Conservation (phyloP, 2,888 invertebrate species). For the Amphipyra tragopoginis region DNA sequence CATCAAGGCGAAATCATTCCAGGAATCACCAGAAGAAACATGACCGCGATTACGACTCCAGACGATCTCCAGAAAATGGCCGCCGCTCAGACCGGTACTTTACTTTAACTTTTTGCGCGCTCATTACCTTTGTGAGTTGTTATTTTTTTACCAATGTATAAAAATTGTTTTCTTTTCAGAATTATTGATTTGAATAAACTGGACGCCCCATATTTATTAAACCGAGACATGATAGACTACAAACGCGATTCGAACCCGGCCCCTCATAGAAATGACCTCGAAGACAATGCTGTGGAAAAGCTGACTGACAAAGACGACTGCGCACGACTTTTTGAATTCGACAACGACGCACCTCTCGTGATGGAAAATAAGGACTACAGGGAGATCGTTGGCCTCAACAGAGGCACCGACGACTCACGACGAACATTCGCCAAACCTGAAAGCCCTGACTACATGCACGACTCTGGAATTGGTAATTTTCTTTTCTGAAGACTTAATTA, state of each 20-base stretch:
- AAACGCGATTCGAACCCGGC: conserved; percentile 76
- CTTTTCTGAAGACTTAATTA: background rate
- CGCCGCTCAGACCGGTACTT: conserved; percentile 84
- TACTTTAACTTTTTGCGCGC: background rate
- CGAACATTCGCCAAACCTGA: conserved; percentile 87
- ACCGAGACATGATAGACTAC: conserved; percentile 80
- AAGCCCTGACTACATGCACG: conserved; percentile 89
- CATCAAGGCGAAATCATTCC: conserved; percentile 84
- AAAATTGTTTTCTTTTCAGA: conserved; percentile 69
- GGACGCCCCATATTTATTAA: conserved; percentile 83
- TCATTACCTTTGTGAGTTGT: background rate
- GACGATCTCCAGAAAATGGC: conserved; percentile 83
- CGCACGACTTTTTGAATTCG: conserved; percentile 89
- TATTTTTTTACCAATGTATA: background rate
- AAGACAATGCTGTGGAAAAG: conserved; percentile 84
- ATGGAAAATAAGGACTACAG: conserved; percentile 86
- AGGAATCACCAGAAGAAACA: conserved; percentile 84
- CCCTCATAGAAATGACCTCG: conserved; percentile 71
- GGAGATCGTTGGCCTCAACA: conserved; percentile 85
- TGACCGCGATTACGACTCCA: conserved; percentile 82
- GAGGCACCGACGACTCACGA: conserved; percentile 86
- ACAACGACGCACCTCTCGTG: conserved; percentile 88
- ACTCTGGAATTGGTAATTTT: conserved; percentile 86
- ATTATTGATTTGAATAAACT: conserved; percentile 87
- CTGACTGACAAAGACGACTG: conserved; percentile 85